Conservation (phyloP, 2,888 invertebrate genomes). For the Electrophaes corylata region DNA sequence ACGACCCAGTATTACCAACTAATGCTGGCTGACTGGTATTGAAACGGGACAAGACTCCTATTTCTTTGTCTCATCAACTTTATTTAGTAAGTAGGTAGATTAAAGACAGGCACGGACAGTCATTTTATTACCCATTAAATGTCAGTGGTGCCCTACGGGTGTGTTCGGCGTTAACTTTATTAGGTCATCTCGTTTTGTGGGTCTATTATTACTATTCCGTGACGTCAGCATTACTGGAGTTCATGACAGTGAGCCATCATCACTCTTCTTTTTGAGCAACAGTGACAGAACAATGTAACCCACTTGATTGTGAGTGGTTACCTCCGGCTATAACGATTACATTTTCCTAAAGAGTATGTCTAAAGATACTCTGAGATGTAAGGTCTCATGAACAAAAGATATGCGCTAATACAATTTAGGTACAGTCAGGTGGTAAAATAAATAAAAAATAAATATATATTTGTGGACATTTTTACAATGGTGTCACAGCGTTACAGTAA, state of each 20-base stretch:
- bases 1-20: no score
- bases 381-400: no score
- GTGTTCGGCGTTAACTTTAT: slow-evolving; percentile 10
- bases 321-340: no score
- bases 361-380: no score
- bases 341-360: no score
- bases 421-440: no score
- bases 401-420: no score
- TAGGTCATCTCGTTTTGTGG: not conserved
- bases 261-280: not conserved
- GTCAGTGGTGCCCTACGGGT: slow-evolving; percentile 1
- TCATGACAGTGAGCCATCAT: not conserved
- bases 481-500: no score
- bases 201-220: not conserved
- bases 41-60: not conserved
- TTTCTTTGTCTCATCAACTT: no score
- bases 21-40: no score
- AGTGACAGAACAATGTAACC: not conserved
- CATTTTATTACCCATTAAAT: slow-evolving; percentile 7
- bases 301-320: not conserved
- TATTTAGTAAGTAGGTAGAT: not conserved
- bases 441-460: no score
- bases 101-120: not conserved
- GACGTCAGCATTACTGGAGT: not conserved
- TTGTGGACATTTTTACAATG: no score